Conservation (phyloP, 2,888 invertebrate species). For the Rugalucina vietnamica region DNA sequence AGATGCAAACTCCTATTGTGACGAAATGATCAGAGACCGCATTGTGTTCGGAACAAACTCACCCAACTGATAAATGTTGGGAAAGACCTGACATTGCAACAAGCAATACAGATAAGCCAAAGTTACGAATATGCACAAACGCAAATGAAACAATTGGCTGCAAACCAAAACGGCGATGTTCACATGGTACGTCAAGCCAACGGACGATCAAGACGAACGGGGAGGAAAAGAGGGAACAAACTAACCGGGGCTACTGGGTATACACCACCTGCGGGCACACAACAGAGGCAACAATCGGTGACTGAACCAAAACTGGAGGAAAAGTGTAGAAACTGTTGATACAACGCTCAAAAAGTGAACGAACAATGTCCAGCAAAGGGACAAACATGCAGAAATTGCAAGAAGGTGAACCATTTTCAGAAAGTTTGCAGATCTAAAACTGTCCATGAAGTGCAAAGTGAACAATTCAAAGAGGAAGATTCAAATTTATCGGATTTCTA, state of each 20-base stretch:
- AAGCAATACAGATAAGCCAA: conserved; percentile 25
- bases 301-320: neutral
- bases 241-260: neutral
- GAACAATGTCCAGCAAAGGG: conserved; percentile 22
- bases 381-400: conserved; percentile 2
- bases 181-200: neutral
- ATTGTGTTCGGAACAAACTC: conserved; percentile 33
- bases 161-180: conserved; percentile 8
- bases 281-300: neutral
- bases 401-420: conserved; percentile 11
- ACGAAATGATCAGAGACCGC: conserved; percentile 22
- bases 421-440: conserved; percentile 5
- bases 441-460: conserved; percentile 17
- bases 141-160: conserved; percentile 10
- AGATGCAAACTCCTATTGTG: too few species aligned
- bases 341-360: neutral
- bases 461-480: neutral
- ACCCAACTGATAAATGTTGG: conserved; percentile 10
- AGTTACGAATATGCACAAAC: conserved; percentile 13
- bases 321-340: conserved; percentile 14
- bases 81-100: conserved; percentile 12
- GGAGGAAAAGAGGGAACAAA: neutral
- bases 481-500: neutral
- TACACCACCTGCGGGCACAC: neutral
- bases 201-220: neutral